Evolutionary conservation across 2,888 invertebrate genomes (phyloP).

Genomic region (Polymixis lichenea): DNA sequence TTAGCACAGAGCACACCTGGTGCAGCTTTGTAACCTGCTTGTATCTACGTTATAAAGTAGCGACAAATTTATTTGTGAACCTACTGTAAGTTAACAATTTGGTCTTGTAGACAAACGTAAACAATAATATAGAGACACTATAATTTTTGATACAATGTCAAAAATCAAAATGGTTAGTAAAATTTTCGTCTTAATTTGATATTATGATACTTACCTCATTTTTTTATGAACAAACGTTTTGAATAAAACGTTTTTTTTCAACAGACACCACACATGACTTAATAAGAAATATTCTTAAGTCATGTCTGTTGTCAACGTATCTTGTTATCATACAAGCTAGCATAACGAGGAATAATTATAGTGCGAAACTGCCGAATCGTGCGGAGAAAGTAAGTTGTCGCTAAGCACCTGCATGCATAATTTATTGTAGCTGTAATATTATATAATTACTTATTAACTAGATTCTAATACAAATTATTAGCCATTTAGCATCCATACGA

Average conservation of each 20-base stretch:
- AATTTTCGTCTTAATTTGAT: background rate
- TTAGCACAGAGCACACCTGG: slow-evolving; percentile 1
- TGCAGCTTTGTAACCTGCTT: slow-evolving; percentile 20
- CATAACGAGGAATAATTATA: slow-evolving; percentile 26
- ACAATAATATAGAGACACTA: background rate
- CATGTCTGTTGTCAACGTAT: slow-evolving; percentile 4
- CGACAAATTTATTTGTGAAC: background rate
- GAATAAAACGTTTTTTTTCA: too few species aligned
- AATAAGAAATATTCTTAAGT: background rate
- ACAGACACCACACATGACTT: too few species aligned
- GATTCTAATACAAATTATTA: slow-evolving; percentile 7
- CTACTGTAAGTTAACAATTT: background rate
- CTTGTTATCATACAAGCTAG: slow-evolving; percentile 16
- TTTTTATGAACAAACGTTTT: background rate
- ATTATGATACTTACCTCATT: background rate
- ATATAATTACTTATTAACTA: slow-evolving; percentile 35
- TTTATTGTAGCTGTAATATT: slow-evolving; percentile 27
- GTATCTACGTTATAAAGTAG: background rate
- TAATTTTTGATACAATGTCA: background rate
- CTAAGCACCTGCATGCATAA: slow-evolving; percentile 15
- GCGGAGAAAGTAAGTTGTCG: slow-evolving; percentile 64
- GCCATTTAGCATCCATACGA: background rate
- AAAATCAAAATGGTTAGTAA: background rate
- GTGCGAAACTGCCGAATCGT: slow-evolving; percentile 60
- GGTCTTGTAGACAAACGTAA: background rate